Evolutionary conservation across 2,797 vertebrate species (phyloP), one percentile per base, ranked within the genome.

Genomic region (Mus minutoides): DNA sequence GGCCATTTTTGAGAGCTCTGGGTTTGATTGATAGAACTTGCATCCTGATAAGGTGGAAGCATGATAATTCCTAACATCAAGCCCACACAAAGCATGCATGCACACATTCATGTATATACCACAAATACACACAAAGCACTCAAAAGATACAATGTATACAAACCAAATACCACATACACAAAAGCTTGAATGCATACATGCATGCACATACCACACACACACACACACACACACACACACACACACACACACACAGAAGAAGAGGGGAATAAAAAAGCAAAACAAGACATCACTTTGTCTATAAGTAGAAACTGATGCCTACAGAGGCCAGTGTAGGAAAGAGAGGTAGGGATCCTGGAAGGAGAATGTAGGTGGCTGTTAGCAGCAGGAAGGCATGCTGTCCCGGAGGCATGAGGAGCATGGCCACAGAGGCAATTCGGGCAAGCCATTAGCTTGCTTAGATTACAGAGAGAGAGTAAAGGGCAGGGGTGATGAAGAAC

Each of bases 401-500:
- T 6, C 46, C 29, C 6, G 9, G 79, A n/a, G 19, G 58, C 40
- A 40, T 0, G 2, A 14, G n/a, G 26, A 24, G 16, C 54, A 2
- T 2, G 0, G 37, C 7, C 2, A 31, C 21, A 37, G 22, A 31
- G 37, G 26, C 4, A 64, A 37, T 6, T 21, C 1, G 16, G n/a
- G 12, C 1, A 16, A 49, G 34, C 0, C 21, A 4, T 29, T 64
- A 31, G 37, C 10, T 46, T 46, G 26, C 49, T 21, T 7, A 29
- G 24, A 34, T 9, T 31, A 21, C 4, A 10, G 3, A 46, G 67
- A 2, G 11, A 46, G 58, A n/a, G 56, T 34, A 75, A 67, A 16
- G 0, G 7, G 37, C 1, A 12, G 6, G 7, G 43, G 52, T 52
- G 11, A 6, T 29, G 8, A 43, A 60, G 22, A 82, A 3, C 11